phyloP scores from a whole-genome alignment of 2,113 vertebrate genomes.

The Aspidoscelis tigris region DNA sequence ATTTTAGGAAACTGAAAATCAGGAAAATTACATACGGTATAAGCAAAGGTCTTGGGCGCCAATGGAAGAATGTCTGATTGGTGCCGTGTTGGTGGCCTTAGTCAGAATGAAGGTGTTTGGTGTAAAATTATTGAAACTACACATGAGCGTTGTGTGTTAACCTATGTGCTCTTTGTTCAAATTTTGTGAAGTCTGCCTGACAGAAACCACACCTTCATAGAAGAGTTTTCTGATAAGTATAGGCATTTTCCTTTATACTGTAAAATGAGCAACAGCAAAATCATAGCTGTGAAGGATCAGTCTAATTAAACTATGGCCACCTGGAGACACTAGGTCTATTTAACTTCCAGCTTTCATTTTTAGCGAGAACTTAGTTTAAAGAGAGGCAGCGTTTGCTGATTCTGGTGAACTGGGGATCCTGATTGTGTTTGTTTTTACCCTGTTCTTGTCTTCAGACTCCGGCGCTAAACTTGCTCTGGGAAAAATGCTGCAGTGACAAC shows the following conservation, averaged over 20 bases:
- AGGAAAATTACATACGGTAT: background rate
- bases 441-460: constrained; percentile 79
- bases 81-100: no score
- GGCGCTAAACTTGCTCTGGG: constrained; percentile 90
- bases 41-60: background rate
- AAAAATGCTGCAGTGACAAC: constrained; percentile 87
- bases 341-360: background rate
- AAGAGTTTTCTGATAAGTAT: no score
- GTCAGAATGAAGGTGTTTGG: no score
- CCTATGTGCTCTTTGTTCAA: no score
- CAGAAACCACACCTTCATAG: no score
- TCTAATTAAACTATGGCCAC: background rate
- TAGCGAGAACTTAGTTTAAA: background rate
- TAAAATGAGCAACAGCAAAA: no score
- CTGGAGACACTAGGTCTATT: background rate
- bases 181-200: no score
- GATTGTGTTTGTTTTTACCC: background rate
- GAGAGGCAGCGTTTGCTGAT: background rate
- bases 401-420: background rate
- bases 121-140: no score
- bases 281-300: background rate
- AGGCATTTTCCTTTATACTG: no score
- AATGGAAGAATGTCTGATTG: background rate
- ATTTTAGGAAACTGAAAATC: background rate
- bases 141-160: no score